Evolutionary conservation across 92 coral and sea anemone genomes (phyloP).

Genomic region (Porites rus): DNA sequence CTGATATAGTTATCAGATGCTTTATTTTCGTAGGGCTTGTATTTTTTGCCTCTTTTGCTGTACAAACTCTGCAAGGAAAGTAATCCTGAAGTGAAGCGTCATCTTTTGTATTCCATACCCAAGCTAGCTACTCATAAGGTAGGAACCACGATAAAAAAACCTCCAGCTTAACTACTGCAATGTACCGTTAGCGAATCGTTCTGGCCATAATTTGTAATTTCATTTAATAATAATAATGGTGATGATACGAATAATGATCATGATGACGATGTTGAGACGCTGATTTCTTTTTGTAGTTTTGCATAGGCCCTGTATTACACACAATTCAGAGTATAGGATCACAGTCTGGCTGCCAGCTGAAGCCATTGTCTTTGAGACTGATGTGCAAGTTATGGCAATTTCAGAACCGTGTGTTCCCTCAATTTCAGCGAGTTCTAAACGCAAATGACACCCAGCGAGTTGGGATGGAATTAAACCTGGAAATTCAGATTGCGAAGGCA

Average conservation of each 20-base stretch:
- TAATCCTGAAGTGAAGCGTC: slow-evolving; percentile 72
- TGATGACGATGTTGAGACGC: no score
- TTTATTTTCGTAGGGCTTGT: slow-evolving; percentile 68
- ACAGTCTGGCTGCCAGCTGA: slow-evolving; percentile 61
- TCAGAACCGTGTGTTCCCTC: slow-evolving; percentile 93
- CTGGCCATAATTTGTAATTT: no score
- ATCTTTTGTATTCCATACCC: slow-evolving; percentile 81
- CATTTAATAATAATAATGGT: no score
- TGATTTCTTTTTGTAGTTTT: slow-evolving; percentile 45
- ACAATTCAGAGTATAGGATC: slow-evolving; percentile 79
- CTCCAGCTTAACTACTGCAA: no score
- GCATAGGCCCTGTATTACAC: slow-evolving; percentile 83
- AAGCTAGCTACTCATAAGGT: slow-evolving; percentile 95
- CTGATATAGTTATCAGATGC: not conserved
- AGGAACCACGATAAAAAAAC: not conserved
- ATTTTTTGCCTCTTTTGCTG: slow-evolving; percentile 84
- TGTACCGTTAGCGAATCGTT: no score
- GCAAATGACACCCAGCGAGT: slow-evolving; percentile 59
- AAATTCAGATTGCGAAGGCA: slow-evolving; percentile 88
- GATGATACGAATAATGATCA: no score
- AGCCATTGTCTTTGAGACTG: slow-evolving; percentile 79
- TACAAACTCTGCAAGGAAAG: slow-evolving; percentile 86
- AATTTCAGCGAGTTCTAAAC: slow-evolving; percentile 78
- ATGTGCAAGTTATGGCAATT: slow-evolving; percentile 84
- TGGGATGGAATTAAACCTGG: slow-evolving; percentile 51